Evolutionary conservation across 1,140 invertebrate genomes (phyloP).

Genomic region (Drosophila tropicalis): DNA sequence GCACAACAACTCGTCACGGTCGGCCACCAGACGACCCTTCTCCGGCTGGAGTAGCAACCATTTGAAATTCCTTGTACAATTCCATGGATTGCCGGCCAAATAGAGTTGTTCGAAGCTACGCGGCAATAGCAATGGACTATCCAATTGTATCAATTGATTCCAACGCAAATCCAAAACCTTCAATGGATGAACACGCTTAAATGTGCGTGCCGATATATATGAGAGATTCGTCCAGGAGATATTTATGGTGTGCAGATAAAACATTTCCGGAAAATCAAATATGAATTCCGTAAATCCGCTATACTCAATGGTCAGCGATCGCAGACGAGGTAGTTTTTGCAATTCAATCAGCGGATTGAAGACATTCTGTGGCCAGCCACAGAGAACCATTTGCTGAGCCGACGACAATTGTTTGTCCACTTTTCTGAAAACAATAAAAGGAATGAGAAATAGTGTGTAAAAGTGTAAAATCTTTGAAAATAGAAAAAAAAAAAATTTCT

Average conservation of each 20-base stretch:
- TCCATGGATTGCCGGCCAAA: conserved; percentile 85
- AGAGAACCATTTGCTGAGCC: conserved; percentile 60
- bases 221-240: conserved; percentile 83
- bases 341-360: conserved; percentile 72
- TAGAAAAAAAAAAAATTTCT: no score
- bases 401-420: conserved; percentile 5
- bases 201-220: conserved; percentile 73
- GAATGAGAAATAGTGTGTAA: no score
- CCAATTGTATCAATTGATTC: conserved; percentile 83
- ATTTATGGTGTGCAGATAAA: conserved; percentile 82
- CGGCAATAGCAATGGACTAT: conserved; percentile 74
- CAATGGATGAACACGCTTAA: conserved; percentile 77
- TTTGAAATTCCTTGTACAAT: conserved; percentile 84
- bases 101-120: conserved; percentile 80
- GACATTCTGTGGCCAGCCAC: conserved; percentile 71
- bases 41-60: conserved; percentile 84
- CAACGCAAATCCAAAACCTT: conserved; percentile 84
- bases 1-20: conserved; percentile 84
- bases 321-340: conserved; percentile 71
- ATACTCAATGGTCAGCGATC: conserved; percentile 77
- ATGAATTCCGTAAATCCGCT: conserved; percentile 79
- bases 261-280: conserved; percentile 79
- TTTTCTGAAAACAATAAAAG: conserved; percentile 20
- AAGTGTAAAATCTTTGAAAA: no score
- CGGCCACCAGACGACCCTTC: conserved; percentile 83